A percentile compares a stretch with the other conserved stretches of the same genome.
These are phyloP conservation scores for Sciurus niger DNA, from an alignment of 2,113 vertebrate genomes.

Conservation along the genomic window DNA sequence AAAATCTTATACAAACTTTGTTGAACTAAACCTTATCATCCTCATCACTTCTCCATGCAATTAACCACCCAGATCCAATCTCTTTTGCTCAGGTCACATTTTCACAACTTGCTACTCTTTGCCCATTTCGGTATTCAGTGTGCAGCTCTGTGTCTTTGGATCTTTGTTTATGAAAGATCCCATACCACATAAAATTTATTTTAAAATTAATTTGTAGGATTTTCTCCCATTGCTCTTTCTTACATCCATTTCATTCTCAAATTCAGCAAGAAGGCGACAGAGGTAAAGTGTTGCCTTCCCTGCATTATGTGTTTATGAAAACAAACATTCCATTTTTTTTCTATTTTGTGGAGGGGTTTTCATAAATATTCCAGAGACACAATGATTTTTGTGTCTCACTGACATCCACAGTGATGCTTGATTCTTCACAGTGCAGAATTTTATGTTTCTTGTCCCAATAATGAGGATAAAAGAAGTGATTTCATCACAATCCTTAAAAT, in stretches of 20 bases:
- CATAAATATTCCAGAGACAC: neutral
- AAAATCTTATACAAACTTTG: neutral
- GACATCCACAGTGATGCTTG: neutral
- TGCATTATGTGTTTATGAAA: neutral
- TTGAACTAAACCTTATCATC: neutral
- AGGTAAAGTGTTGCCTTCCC: neutral
- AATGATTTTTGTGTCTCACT: neutral
- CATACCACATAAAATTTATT: neutral
- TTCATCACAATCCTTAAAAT: neutral
- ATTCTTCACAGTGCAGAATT: neutral
- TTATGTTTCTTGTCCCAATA: conserved; percentile 27
- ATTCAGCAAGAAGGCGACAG: neutral
- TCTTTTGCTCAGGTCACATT: neutral
- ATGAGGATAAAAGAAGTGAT: neutral
- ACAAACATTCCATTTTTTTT: neutral
- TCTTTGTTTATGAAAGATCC: neutral
- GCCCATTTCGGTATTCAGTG: neutral
- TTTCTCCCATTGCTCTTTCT: neutral
- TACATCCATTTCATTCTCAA: neutral
- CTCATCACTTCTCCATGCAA: neutral
- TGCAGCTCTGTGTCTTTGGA: neutral
- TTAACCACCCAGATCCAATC: too few relatives aligned
- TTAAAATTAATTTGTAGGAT: neutral
- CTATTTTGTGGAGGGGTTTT: neutral
- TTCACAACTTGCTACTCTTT: neutral